Evolutionary conservation across 2,888 invertebrate genomes (phyloP).

Genomic region (Stenurella melanura): DNA sequence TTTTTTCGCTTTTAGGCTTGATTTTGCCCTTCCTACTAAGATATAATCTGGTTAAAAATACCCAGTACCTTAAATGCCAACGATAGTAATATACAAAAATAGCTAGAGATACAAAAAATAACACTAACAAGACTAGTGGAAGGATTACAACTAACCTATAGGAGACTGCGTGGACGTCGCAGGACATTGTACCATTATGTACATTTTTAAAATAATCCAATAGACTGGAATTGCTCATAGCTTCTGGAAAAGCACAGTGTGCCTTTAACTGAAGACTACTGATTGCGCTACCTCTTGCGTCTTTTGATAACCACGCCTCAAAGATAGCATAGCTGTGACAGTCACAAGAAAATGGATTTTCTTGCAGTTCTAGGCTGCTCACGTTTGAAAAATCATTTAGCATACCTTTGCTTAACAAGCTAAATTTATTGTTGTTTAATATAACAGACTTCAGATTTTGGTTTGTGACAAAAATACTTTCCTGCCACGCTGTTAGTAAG

Average conservation of each 20-base stretch:
- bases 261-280: constrained; percentile 7
- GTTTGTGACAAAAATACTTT: constrained; percentile 74
- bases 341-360: constrained; percentile 77
- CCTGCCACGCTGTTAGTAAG: constrained; percentile 75
- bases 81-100: constrained; percentile 70
- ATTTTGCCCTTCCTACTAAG: constrained; percentile 72
- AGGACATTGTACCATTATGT: constrained; percentile 47
- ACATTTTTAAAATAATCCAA: constrained; percentile 56
- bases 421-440: constrained; percentile 76
- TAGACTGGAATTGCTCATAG: constrained; percentile 56
- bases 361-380: constrained; percentile 73
- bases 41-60: constrained; percentile 76
- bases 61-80: constrained; percentile 76
- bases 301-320: constrained; percentile 9
- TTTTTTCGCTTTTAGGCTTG: constrained; percentile 62
- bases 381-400: constrained; percentile 76
- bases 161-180: constrained; percentile 42
- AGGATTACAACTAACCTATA: constrained; percentile 47
- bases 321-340: constrained; percentile 67
- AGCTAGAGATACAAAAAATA: constrained; percentile 73
- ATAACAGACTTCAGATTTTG: constrained; percentile 71
- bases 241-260: constrained; percentile 60
- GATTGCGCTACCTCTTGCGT: not conserved
- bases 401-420: constrained; percentile 77
- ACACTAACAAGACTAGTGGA: constrained; percentile 59